phyloP scores from a whole-genome alignment of 2,888 invertebrate species.

The Patella depressa region DNA sequence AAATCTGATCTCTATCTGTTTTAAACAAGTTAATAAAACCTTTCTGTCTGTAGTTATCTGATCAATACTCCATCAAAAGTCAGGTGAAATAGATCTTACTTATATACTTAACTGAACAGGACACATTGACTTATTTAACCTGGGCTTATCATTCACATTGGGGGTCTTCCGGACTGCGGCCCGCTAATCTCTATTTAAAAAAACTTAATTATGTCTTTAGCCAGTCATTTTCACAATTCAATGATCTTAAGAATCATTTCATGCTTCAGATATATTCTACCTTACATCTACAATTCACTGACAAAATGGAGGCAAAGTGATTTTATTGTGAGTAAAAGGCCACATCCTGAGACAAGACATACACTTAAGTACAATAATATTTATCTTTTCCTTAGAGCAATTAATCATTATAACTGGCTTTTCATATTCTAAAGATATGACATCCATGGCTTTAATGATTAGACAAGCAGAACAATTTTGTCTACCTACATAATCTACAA shows the following conservation, averaged over 20 bases:
- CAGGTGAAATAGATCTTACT: background rate
- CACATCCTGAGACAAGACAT: constrained; percentile 7
- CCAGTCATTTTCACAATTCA: background rate
- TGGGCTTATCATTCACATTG: background rate
- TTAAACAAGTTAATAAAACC: constrained; percentile 7
- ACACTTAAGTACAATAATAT: constrained; percentile 7
- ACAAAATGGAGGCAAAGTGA: background rate
- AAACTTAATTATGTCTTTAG: too few species aligned
- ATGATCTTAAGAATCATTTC: background rate
- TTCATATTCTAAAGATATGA: background rate
- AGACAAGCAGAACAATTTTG: constrained; percentile 7
- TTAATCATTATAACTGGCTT: constrained; percentile 8
- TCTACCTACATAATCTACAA: background rate
- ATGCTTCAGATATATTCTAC: background rate
- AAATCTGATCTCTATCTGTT: constrained; percentile 5
- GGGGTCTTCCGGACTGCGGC: constrained; percentile 3
- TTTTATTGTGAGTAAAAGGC: background rate
- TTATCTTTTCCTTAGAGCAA: constrained; percentile 1
- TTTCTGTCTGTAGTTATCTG: background rate
- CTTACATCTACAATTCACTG: background rate
- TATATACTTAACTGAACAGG: background rate
- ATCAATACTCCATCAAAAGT: background rate
- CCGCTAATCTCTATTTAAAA: too few species aligned
- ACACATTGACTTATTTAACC: background rate
- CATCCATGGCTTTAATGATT: background rate